Base-by-base conservation (phyloP, 2,797 vertebrate species). In the Octomys mimax region DNA sequence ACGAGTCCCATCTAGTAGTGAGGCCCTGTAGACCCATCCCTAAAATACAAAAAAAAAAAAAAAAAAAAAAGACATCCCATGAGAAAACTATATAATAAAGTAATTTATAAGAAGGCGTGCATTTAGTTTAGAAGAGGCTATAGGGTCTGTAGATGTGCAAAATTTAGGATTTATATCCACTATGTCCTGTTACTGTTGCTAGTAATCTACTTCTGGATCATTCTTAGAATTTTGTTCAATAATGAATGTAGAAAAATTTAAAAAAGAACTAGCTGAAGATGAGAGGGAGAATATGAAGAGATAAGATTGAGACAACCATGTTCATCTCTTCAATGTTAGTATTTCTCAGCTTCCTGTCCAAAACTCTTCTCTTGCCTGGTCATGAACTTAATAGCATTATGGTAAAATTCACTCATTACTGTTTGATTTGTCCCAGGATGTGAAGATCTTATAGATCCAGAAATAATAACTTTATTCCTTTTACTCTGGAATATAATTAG, bases 401-500 rank as follows among this genome's bases (percentile, higher is more conserved):
- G 18, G 54, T 85, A 70, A 26, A 62, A 68, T 82, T 87, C 78
- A 36, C 9, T 92, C 26, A 21, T 52, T 64, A n/a, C 31, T 54
- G 22, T 61, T 59, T 70, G 54, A 36, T 46, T 78, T 13, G 86
- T 24, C 36, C 59, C 1, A 87, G 36, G 61, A 89, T 3, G 9
- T 73, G 14, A 64, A 8, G 6, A 5, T 19, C 21, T 92, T 57
- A 39, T 0, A 26, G 9, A 3, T 46, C 21, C 66, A 62, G 71
- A 46, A 61, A 70, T 0, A 5, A 46, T 71, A 57, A 57, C 2
- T 80, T 83, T 33, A 79, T 66, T 80, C n/a, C 52, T 80, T 91
- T 83, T 52, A 93, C 9, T 10, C 64, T 80, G 28, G n/a, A 85
- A 75, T 75, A 31, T 89, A 94, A 91, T 84, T 68, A 70, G 70